Evolutionary conservation across 2,888 invertebrate species (phyloP).

Genomic region (Oscheius sp.): DNA sequence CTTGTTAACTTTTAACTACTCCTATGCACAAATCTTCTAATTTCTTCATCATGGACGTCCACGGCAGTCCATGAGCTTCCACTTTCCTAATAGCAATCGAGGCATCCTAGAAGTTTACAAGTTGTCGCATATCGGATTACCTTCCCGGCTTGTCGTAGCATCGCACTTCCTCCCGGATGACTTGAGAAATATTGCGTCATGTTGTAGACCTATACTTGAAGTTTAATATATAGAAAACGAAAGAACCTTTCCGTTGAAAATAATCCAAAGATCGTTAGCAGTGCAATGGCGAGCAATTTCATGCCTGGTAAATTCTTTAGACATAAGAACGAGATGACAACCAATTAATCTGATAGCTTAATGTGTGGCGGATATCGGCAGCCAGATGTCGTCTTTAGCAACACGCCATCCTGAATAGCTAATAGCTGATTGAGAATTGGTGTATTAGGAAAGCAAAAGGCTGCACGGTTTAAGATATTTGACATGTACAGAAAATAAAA

Average conservation of each 20-base stretch:
- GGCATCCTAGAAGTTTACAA: slow-evolving; percentile 39
- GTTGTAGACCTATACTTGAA: slow-evolving; percentile 47
- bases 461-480: slow-evolving; percentile 11
- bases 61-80: slow-evolving; percentile 47
- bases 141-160: slow-evolving; percentile 52
- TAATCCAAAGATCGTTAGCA: slow-evolving; percentile 50
- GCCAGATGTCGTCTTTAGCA: too few relatives aligned
- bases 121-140: slow-evolving; percentile 29
- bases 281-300: slow-evolving; percentile 49
- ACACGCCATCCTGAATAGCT: slow-evolving; percentile 1
- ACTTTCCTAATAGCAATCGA: slow-evolving; percentile 41
- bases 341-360: too few relatives aligned
- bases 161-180: slow-evolving; percentile 55
- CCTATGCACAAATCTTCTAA: slow-evolving; percentile 46
- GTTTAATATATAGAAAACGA: background rate
- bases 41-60: slow-evolving; percentile 46
- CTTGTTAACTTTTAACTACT: slow-evolving; percentile 26
- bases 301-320: slow-evolving; percentile 38
- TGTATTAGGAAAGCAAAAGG: background rate
- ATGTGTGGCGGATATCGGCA: too few relatives aligned
- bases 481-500: too few relatives aligned
- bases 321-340: background rate
- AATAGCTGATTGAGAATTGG: too few relatives aligned
- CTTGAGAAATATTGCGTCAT: slow-evolving; percentile 51
- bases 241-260: slow-evolving; percentile 41